Percentiles rank a stretch among this genome's conserved stretches.
phyloP scores from a whole-genome alignment of 2,797 vertebrate genomes.

The Phylloscopus collybita region DNA sequence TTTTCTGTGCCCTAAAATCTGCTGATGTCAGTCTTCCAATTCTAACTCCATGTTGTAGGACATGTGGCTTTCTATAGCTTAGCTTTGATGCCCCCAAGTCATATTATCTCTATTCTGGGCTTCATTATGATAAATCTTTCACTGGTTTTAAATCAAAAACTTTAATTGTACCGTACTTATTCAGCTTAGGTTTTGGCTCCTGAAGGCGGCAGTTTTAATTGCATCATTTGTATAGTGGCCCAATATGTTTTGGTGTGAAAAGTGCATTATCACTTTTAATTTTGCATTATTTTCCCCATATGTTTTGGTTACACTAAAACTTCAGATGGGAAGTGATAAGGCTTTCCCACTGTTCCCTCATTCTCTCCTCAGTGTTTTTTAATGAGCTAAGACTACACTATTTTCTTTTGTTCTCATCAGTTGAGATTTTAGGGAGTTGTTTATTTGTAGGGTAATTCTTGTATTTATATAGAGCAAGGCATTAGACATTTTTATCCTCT shows the following conservation, averaged over 20 bases:
- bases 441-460: constrained; percentile 70
- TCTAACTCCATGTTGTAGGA: constrained; percentile 36
- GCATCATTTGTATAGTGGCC: constrained; percentile 65
- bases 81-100: constrained; percentile 67
- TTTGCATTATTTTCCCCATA: constrained; percentile 67
- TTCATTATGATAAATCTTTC: constrained; percentile 66
- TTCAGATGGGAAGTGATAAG: constrained; percentile 35
- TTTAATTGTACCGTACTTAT: constrained; percentile 60
- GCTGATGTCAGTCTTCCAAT: constrained; percentile 70
- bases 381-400: constrained; percentile 33
- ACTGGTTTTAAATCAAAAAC: constrained; percentile 62
- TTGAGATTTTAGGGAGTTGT: constrained; percentile 61
- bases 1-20: constrained; percentile 70
- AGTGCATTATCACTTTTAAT: constrained; percentile 63
- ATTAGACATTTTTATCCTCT: constrained; percentile 74
- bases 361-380: constrained; percentile 34
- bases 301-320: constrained; percentile 68
- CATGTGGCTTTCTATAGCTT: constrained; percentile 69
- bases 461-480: constrained; percentile 72
- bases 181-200: constrained; percentile 58
- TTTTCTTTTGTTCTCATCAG: constrained; percentile 64
- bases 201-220: constrained; percentile 68
- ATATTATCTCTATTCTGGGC: constrained; percentile 59
- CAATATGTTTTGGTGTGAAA: constrained; percentile 71
- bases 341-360: constrained; percentile 23